A percentile compares a stretch with the other conserved stretches of the same genome.
These are phyloP conservation scores for Gobio occitaniae DNA, from an alignment of 2,797 vertebrate genomes.

Conservation along the genomic window DNA sequence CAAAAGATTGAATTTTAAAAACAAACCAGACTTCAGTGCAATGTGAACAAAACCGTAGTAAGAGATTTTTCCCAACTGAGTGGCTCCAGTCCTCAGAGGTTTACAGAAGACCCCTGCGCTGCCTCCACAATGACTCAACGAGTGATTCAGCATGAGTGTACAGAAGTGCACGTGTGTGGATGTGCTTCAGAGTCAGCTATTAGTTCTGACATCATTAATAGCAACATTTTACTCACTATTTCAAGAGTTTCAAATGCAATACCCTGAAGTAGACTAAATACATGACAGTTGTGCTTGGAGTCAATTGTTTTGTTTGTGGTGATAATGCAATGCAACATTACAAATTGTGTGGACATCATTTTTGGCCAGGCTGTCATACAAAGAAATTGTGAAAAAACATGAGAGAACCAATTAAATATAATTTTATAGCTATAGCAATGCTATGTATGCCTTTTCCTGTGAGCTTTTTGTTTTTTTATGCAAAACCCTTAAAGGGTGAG, in stretches of 20 bases:
- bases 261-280: neutral
- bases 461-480: neutral
- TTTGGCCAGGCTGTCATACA: neutral
- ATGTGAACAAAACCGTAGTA: neutral
- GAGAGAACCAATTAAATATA: neutral
- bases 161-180: neutral
- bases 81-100: neutral
- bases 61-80: neutral
- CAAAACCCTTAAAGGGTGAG: too few relatives aligned
- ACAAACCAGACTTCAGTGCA: neutral
- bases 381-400: neutral
- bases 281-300: neutral
- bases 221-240: neutral
- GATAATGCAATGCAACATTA: neutral
- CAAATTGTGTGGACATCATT: neutral
- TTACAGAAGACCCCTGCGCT: neutral
- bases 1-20: neutral
- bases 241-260: neutral
- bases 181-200: slow-evolving; percentile 10
- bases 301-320: neutral
- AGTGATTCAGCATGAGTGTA: slow-evolving; percentile 37
- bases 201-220: neutral
- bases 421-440: neutral
- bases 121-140: slow-evolving; percentile 21
- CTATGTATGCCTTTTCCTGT: neutral